Evolutionary conservation across 2,797 vertebrate genomes (phyloP).

Genomic region (Alcedo atthis): DNA sequence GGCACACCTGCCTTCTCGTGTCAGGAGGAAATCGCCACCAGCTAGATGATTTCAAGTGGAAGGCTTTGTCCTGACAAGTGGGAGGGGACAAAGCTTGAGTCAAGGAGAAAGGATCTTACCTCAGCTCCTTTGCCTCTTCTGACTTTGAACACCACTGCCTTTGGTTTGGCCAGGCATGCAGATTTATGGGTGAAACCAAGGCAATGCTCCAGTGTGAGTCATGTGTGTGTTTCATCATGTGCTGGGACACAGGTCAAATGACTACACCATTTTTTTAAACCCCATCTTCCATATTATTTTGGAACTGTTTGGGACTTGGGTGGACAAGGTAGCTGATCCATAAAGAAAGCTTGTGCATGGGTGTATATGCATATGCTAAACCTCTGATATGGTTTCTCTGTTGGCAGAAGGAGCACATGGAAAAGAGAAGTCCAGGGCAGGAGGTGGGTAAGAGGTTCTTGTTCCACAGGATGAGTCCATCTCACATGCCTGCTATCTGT

Average conservation of each 20-base stretch:
- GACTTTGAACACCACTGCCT: background rate
- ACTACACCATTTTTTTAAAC: background rate
- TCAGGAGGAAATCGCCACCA: background rate
- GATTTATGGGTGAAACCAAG: background rate
- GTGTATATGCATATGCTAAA: background rate
- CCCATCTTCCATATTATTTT: background rate
- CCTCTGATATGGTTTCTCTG: background rate
- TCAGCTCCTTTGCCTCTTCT: background rate
- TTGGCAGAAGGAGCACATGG: conserved; percentile 2
- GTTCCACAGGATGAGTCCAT: conserved; percentile 79
- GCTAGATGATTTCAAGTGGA: background rate
- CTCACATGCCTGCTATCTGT: conserved; percentile 75
- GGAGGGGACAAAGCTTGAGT: background rate
- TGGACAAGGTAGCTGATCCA: background rate
- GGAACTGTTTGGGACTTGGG: background rate
- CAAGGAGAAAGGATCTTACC: background rate
- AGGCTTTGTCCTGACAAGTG: background rate
- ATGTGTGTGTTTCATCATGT: accelerated
- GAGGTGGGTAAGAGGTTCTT: conserved; percentile 73
- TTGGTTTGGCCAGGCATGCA: background rate
- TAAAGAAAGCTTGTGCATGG: background rate
- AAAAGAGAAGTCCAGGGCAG: background rate
- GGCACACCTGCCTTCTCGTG: background rate
- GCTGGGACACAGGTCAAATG: accelerated
- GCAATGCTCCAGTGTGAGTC: background rate